A percentile compares a stretch with the other conserved stretches of the same genome.
phyloP scores from a whole-genome alignment of 2,888 invertebrate species.

The Drosophila pseudotalamancana region DNA sequence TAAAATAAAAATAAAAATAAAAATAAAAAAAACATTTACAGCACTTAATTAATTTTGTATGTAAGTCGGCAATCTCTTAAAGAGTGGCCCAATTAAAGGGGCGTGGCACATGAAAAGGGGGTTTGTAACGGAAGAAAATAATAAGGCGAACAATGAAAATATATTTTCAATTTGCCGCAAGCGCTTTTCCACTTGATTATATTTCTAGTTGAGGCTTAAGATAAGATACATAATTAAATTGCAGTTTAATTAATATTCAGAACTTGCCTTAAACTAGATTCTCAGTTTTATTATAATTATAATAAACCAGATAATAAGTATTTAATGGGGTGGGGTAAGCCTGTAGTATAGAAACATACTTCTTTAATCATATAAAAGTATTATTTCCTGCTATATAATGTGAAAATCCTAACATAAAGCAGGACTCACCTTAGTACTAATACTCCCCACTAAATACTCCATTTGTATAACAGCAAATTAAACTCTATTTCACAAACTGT shows the following conservation, averaged over 20 bases:
- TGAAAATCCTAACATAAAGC: too few relatives aligned
- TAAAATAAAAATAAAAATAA: too few relatives aligned
- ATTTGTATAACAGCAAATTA: too few relatives aligned
- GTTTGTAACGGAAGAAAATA: slow-evolving; percentile 7
- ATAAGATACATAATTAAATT: slow-evolving; percentile 30
- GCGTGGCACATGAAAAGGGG: slow-evolving; percentile 11
- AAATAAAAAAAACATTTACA: too few relatives aligned
- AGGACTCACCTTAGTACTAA: background rate
- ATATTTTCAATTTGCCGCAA: slow-evolving; percentile 14
- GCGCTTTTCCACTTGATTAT: slow-evolving; percentile 37
- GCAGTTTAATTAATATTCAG: slow-evolving; percentile 35
- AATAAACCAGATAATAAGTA: too few relatives aligned
- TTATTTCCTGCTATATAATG: too few relatives aligned
- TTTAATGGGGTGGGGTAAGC: too few relatives aligned
- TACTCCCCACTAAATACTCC: background rate
- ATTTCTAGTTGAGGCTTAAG: slow-evolving; percentile 12
- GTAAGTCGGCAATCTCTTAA: slow-evolving; percentile 39
- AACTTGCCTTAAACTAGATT: background rate
- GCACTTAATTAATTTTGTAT: slow-evolving; percentile 42
- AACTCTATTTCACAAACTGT: background rate
- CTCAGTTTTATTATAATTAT: background rate
- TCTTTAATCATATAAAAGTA: too few relatives aligned
- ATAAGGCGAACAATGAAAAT: slow-evolving; percentile 48
- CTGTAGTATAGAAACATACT: too few relatives aligned
- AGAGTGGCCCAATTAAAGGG: slow-evolving; percentile 61